phyloP scores from a whole-genome alignment of 2,797 vertebrate genomes.

The Leptatherina wallacei region DNA sequence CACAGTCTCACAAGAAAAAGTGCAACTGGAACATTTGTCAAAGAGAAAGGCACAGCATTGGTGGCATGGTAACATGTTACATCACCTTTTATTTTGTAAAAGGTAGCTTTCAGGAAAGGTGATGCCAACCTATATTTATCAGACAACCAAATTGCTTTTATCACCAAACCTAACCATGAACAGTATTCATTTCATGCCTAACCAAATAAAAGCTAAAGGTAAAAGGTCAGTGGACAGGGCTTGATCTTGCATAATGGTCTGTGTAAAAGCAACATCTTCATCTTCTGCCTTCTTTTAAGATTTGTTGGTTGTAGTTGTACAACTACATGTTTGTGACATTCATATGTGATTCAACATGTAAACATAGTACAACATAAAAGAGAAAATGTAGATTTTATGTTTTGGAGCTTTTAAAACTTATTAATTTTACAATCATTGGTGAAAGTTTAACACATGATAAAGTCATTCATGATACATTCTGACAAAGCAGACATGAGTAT shows the following conservation, averaged over 20 bases:
- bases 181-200: too few species aligned
- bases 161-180: too few species aligned
- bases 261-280: too few species aligned
- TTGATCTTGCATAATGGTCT: neutral
- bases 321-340: neutral
- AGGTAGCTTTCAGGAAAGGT: too few species aligned
- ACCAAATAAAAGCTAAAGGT: too few species aligned
- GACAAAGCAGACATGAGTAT: neutral
- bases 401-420: neutral
- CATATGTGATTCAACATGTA: neutral
- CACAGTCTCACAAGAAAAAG: neutral
- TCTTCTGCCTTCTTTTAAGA: too few species aligned
- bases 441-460: too few species aligned
- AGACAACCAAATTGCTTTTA: neutral
- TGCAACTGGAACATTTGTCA: too few species aligned
- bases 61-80: too few species aligned
- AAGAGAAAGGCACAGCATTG: too few species aligned
- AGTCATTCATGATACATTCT: neutral
- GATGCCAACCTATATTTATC: neutral
- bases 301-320: too few species aligned
- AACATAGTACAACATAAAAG: neutral
- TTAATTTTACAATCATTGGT: neutral
- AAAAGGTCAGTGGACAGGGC: neutral
- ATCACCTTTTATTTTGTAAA: too few species aligned
- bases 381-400: neutral